Conservation (phyloP, 2,797 vertebrate genomes). For the Neoniphon sammara region DNA sequence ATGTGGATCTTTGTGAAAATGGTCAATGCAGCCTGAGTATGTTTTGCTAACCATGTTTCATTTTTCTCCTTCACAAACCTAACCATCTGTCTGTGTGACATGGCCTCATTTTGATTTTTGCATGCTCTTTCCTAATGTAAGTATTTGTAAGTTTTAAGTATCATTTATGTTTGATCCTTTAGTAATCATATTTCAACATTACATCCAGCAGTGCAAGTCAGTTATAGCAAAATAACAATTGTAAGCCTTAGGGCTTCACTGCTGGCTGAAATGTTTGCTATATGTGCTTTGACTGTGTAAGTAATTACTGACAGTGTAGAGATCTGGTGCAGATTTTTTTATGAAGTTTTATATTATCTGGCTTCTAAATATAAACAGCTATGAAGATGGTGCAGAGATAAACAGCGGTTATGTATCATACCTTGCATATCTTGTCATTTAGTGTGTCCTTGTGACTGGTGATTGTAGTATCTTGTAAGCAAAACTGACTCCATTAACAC, state of each 20-base stretch:
- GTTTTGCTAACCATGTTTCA: slow-evolving; percentile 70
- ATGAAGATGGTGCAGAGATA: slow-evolving; percentile 1
- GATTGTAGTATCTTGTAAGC: slow-evolving; percentile 35
- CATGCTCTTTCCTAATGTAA: slow-evolving; percentile 80
- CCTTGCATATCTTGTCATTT: slow-evolving; percentile 15
- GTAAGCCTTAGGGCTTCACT: not conserved
- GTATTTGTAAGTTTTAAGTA: slow-evolving; percentile 70
- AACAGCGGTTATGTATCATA: not conserved
- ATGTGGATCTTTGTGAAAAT: slow-evolving; percentile 78
- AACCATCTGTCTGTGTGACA: slow-evolving; percentile 71
- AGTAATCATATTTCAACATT: not conserved
- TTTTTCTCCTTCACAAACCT: slow-evolving; percentile 72
- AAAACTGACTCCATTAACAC: slow-evolving; percentile 50
- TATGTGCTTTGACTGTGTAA: not conserved
- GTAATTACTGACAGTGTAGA: not conserved
- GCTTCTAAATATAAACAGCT: not conserved
- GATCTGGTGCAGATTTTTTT: slow-evolving; percentile 4
- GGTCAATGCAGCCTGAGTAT: slow-evolving; percentile 54
- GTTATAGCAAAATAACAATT: too few relatives aligned
- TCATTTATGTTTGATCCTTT: slow-evolving; percentile 29
- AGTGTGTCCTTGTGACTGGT: slow-evolving; percentile 47
- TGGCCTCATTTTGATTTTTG: slow-evolving; percentile 80
- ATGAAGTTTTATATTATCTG: not conserved
- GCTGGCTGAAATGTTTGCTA: not conserved
- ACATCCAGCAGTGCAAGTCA: not conserved